Conservation (phyloP, 1,140 invertebrate species). For the Lasioglossum baleicum region DNA sequence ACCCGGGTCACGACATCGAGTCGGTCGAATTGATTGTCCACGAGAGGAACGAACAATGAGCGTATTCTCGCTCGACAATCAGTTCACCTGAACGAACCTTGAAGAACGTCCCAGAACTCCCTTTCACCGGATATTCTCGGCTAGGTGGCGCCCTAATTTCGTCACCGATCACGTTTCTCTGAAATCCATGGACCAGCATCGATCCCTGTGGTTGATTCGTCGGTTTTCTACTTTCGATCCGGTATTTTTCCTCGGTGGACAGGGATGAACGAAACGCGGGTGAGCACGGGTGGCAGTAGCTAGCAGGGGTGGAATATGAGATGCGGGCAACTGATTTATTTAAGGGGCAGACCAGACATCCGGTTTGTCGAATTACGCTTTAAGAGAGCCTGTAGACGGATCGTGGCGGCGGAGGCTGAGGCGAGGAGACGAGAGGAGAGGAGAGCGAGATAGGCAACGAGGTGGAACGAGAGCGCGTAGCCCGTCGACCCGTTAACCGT, state of each 20-base stretch:
- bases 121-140: background rate
- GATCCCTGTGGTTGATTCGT: background rate
- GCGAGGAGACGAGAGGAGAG: constrained; percentile 52
- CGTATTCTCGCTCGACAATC: background rate
- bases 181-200: background rate
- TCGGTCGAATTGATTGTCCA: too few relatives aligned
- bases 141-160: background rate
- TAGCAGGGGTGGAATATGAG: constrained; percentile 69
- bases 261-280: background rate
- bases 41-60: background rate
- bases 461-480: constrained; percentile 62
- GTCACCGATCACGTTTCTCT: constrained; percentile 2
- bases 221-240: constrained; percentile 8
- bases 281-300: constrained; percentile 27
- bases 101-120: background rate
- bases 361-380: constrained; percentile 76
- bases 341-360: constrained; percentile 77
- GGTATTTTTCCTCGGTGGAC: constrained; percentile 26
- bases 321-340: constrained; percentile 80
- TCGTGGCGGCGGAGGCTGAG: constrained; percentile 49
- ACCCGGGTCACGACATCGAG: too few relatives aligned
- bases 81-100: background rate
- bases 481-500: constrained; percentile 69
- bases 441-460: constrained; percentile 56
- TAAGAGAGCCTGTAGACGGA: constrained; percentile 63